Percentiles rank a stretch among this genome's conserved stretches.
Conservation (phyloP, 2,888 invertebrate genomes). For the Meganola albula region DNA sequence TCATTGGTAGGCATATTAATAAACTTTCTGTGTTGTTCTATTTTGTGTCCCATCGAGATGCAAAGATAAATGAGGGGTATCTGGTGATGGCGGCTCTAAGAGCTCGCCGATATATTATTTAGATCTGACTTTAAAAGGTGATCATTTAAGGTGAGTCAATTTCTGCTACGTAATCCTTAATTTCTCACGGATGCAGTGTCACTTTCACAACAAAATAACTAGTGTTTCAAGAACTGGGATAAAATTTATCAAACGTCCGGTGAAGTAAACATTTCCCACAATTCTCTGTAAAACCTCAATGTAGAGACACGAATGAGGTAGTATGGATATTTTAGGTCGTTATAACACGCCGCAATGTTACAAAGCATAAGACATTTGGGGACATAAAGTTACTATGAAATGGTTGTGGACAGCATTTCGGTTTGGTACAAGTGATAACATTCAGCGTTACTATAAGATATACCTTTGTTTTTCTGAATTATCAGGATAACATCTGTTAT, state of each 20-base stretch:
- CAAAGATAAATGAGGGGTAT: too few species aligned
- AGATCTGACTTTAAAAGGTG: too few species aligned
- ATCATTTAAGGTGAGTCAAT: too few species aligned
- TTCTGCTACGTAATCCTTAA: too few species aligned
- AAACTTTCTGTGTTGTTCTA: too few species aligned
- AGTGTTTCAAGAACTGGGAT: slow-evolving; percentile 21
- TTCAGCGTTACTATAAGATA: slow-evolving; percentile 9
- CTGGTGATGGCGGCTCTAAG: too few species aligned
- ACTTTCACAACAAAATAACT: too few species aligned
- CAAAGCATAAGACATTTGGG: slow-evolving; percentile 63
- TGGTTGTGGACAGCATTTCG: slow-evolving; percentile 44
- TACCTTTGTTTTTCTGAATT: not conserved
- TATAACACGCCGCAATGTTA: slow-evolving; percentile 46
- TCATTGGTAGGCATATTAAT: too few species aligned
- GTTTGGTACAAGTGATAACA: slow-evolving; percentile 22
- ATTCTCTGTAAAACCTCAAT: slow-evolving; percentile 30
- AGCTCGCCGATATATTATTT: too few species aligned
- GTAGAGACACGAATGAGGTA: slow-evolving; percentile 41
- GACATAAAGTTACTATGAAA: slow-evolving; percentile 67
- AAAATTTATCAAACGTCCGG: slow-evolving; percentile 18
- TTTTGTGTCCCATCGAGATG: too few species aligned
- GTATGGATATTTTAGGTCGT: slow-evolving; percentile 45
- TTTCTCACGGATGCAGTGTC: too few species aligned
- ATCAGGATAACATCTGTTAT: too few species aligned
- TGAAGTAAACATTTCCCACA: slow-evolving; percentile 34